Evolutionary conservation across 2,888 invertebrate species (phyloP).

Genomic region (Protodeltote pygarga): DNA sequence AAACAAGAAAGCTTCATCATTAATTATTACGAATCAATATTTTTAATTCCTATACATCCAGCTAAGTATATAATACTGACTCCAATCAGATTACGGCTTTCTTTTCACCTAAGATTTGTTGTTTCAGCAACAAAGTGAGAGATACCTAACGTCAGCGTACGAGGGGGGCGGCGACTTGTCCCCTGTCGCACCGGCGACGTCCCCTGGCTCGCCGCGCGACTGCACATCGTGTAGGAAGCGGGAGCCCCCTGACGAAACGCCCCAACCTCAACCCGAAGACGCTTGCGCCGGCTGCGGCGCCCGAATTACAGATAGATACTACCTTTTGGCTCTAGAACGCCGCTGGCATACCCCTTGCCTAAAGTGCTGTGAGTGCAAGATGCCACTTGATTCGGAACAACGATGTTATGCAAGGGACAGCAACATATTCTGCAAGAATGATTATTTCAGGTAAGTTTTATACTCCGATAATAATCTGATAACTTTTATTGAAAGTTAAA

Average conservation of each 20-base stretch:
- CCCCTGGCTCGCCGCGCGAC: slow-evolving; percentile 87
- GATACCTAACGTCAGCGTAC: slow-evolving; percentile 88
- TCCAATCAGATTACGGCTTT: neutral
- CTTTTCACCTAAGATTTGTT: slow-evolving; percentile 44
- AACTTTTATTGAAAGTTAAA: no score
- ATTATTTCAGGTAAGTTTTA: slow-evolving; percentile 95
- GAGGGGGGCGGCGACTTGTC: slow-evolving; percentile 91
- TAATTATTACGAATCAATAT: no score
- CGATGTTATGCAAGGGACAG: slow-evolving; percentile 97
- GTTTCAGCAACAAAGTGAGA: slow-evolving; percentile 91
- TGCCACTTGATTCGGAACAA: slow-evolving; percentile 95
- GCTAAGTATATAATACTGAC: no score
- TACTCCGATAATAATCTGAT: neutral
- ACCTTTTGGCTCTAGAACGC: slow-evolving; percentile 96
- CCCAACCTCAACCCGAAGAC: slow-evolving; percentile 79
- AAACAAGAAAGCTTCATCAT: no score
- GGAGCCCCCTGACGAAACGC: slow-evolving; percentile 83
- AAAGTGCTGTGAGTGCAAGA: slow-evolving; percentile 96
- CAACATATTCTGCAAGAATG: slow-evolving; percentile 98
- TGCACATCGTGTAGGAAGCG: slow-evolving; percentile 87
- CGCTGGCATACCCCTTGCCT: slow-evolving; percentile 97
- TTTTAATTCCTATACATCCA: no score
- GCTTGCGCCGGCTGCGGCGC: slow-evolving; percentile 96
- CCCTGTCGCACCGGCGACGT: slow-evolving; percentile 90
- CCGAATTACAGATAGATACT: slow-evolving; percentile 95